A percentile compares a stretch with the other conserved stretches of the same genome.
Evolutionary conservation across 30 jellyfish, hydroid and myxozoan genomes (phyloP).

Genomic region (Aurelia aurita complex sp. Pacific): DNA sequence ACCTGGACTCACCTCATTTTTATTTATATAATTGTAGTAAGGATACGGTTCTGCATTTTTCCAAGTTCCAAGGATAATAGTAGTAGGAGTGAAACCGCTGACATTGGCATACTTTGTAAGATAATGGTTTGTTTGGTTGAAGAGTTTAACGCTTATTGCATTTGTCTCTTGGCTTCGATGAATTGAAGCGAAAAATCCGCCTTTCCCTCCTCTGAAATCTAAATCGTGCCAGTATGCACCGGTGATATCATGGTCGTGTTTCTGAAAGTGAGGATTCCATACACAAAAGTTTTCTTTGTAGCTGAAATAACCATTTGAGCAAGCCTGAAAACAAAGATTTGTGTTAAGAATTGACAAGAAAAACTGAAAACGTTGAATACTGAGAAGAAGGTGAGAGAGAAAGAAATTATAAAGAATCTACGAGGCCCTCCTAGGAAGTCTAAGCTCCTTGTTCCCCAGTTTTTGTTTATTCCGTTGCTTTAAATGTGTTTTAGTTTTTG

Average conservation of each 20-base stretch:
- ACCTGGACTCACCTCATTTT: slow-evolving; percentile 10
- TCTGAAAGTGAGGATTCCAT: slow-evolving; percentile 14
- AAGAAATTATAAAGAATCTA: no score
- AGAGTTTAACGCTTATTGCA: slow-evolving; percentile 21
- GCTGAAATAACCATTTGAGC: slow-evolving; percentile 44
- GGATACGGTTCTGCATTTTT: slow-evolving; percentile 50
- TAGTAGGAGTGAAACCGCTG: slow-evolving; percentile 17
- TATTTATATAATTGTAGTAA: slow-evolving; percentile 3
- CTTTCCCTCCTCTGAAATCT: slow-evolving; percentile 34
- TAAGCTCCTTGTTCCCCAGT: no score
- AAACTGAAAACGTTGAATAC: no score
- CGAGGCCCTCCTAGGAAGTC: no score
- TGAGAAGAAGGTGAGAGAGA: no score
- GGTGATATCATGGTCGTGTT: slow-evolving; percentile 2
- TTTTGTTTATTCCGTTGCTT: no score
- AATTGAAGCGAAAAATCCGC: slow-evolving; percentile 28
- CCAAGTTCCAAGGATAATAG: slow-evolving; percentile 50
- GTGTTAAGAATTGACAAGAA: no score
- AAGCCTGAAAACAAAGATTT: neutral
- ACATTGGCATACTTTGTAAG: slow-evolving; percentile 33
- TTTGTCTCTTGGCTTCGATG: slow-evolving; percentile 20
- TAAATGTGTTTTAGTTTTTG: no score
- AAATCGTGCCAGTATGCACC: slow-evolving; percentile 47
- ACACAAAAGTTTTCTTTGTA: slow-evolving; percentile 18
- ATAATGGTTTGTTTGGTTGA: slow-evolving; percentile 31